Conservation (phyloP, 2,797 vertebrate species). For the Semaprochilodus insignis region DNA sequence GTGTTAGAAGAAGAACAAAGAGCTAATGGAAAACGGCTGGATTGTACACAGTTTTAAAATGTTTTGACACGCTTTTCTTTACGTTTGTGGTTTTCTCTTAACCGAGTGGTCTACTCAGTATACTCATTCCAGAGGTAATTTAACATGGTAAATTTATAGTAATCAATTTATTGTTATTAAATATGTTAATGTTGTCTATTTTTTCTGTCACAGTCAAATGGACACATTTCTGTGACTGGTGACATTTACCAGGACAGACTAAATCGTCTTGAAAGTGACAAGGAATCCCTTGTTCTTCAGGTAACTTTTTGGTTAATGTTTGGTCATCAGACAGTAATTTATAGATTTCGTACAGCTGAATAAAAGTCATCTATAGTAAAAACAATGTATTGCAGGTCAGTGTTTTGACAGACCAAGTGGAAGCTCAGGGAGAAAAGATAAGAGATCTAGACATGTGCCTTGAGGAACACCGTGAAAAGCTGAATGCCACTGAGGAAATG, state of each 20-base stretch:
- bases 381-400: constrained; percentile 83
- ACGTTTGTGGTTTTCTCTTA: background rate
- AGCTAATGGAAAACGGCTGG: constrained; percentile 21
- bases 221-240: constrained; percentile 87
- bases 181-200: background rate
- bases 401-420: constrained; percentile 97
- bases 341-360: background rate
- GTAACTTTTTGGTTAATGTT: constrained; percentile 67
- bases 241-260: constrained; percentile 96
- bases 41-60: constrained; percentile 14
- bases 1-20: constrained; percentile 62
- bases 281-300: constrained; percentile 97
- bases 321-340: background rate
- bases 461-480: constrained; percentile 95
- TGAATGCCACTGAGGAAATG: constrained; percentile 96
- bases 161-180: background rate
- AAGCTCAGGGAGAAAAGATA: constrained; percentile 98
- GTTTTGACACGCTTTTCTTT: background rate
- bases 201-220: constrained; percentile 85
- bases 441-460: constrained; percentile 94
- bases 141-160: background rate
- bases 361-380: background rate
- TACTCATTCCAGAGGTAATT: background rate
- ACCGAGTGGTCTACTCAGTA: background rate
- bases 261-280: constrained; percentile 91